Conservation (phyloP, 2,888 invertebrate species). For the Erebia palarica region DNA sequence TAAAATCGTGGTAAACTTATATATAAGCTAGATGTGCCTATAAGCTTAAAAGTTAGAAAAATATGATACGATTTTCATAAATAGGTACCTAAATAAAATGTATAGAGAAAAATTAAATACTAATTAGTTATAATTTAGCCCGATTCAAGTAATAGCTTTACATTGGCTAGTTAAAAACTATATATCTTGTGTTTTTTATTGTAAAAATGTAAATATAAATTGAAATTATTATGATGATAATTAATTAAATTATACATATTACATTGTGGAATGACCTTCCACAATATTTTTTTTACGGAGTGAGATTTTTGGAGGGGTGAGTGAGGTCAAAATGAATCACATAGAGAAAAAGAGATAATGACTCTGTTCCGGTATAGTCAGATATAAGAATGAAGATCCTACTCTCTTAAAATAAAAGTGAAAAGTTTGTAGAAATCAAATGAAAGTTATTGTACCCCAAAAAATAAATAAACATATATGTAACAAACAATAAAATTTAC, state of each 20-base stretch:
- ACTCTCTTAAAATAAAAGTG: too few relatives aligned
- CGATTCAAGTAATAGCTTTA: constrained; percentile 31
- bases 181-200: constrained; percentile 35
- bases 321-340: too few relatives aligned
- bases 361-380: too few relatives aligned
- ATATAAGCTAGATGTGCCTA: constrained; percentile 21
- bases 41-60: constrained; percentile 1
- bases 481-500: too few relatives aligned
- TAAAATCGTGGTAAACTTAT: too few relatives aligned
- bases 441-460: too few relatives aligned
- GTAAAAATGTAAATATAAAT: constrained; percentile 46
- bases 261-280: background rate
- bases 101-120: constrained; percentile 23
- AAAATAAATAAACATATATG: too few relatives aligned
- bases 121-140: constrained; percentile 11
- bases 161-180: constrained; percentile 44
- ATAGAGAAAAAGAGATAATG: too few relatives aligned
- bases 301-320: too few relatives aligned
- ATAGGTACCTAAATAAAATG: background rate
- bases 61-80: background rate
- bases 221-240: constrained; percentile 15
- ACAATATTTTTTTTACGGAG: too few relatives aligned
- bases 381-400: too few relatives aligned
- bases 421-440: too few relatives aligned
- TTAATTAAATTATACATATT: constrained; percentile 18